Evolutionary conservation across 1,140 invertebrate genomes (phyloP).

Genomic region (Listronotus oregonensis): DNA sequence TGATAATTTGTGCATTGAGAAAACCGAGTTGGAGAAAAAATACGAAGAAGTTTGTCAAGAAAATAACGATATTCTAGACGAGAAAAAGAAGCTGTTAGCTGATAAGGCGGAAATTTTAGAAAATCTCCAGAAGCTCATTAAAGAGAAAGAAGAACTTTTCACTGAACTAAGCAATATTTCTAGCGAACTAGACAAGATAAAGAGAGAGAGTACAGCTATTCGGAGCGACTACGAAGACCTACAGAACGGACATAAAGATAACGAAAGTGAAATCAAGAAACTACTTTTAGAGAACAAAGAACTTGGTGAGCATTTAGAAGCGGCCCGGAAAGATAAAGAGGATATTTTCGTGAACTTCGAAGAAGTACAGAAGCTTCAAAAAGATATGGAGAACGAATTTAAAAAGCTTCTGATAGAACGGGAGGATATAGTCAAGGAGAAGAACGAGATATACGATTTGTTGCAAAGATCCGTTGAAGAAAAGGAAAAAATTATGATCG

Average conservation of each 20-base stretch:
- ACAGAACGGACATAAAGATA: slow-evolving; percentile 16
- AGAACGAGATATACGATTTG: slow-evolving; percentile 22
- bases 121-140: slow-evolving; percentile 25
- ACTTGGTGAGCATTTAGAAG: slow-evolving; percentile 3
- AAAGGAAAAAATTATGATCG: slow-evolving; percentile 24
- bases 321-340: background rate
- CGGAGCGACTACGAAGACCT: slow-evolving; percentile 19
- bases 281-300: slow-evolving; percentile 15
- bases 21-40: slow-evolving; percentile 15
- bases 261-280: slow-evolving; percentile 24
- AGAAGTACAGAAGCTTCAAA: slow-evolving; percentile 4
- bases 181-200: slow-evolving; percentile 14
- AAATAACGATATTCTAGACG: background rate
- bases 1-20: slow-evolving; percentile 12
- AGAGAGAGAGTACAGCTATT: slow-evolving; percentile 32
- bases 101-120: slow-evolving; percentile 16
- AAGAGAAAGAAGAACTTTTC: slow-evolving; percentile 32
- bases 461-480: slow-evolving; percentile 23
- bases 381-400: slow-evolving; percentile 24
- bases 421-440: slow-evolving; percentile 15
- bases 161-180: slow-evolving; percentile 9
- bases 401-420: slow-evolving; percentile 20
- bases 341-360: slow-evolving; percentile 6
- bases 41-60: background rate
- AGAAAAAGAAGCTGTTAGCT: background rate